Evolutionary conservation across 1,140 invertebrate genomes (phyloP).

Genomic region (Triops longicaudatus): DNA sequence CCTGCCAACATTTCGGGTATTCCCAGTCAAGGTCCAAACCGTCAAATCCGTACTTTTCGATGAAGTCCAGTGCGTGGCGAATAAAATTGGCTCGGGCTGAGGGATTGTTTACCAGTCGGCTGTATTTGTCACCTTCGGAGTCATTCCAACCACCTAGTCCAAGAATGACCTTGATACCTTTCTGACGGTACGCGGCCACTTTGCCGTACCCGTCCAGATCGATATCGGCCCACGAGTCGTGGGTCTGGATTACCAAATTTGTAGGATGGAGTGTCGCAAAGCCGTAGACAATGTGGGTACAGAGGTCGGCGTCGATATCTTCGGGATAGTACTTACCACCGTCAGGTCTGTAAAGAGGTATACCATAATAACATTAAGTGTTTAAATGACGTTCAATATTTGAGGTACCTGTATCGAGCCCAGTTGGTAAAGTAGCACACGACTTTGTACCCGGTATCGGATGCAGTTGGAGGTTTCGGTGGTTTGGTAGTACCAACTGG

Average conservation of each 20-base stretch:
- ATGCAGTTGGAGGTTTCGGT: constrained; percentile 22
- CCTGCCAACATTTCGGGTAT: constrained; percentile 86
- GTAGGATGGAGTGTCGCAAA: constrained; percentile 62
- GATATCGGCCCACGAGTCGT: constrained; percentile 81
- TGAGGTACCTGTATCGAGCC: constrained; percentile 51
- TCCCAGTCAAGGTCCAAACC: constrained; percentile 85
- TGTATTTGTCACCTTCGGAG: constrained; percentile 76
- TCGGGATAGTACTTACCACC: constrained; percentile 55
- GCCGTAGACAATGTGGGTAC: constrained; percentile 64
- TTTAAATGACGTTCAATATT: constrained; percentile 35
- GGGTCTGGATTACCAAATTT: constrained; percentile 64
- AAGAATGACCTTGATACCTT: constrained; percentile 70
- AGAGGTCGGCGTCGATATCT: constrained; percentile 55
- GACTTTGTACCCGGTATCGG: constrained; percentile 44
- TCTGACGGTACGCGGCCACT: constrained; percentile 64
- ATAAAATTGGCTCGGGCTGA: constrained; percentile 60
- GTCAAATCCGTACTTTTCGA: constrained; percentile 75
- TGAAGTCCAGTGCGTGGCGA: constrained; percentile 60
- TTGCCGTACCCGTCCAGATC: constrained; percentile 73
- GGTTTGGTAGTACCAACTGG: constrained; percentile 30
- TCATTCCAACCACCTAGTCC: constrained; percentile 87
- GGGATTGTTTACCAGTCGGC: constrained; percentile 65
- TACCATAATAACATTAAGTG: constrained; percentile 36
- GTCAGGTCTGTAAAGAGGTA: constrained; percentile 40
- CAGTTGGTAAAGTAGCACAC: constrained; percentile 68